phyloP scores from a whole-genome alignment of 2,113 vertebrate genomes.

The Capreolus pygargus region DNA sequence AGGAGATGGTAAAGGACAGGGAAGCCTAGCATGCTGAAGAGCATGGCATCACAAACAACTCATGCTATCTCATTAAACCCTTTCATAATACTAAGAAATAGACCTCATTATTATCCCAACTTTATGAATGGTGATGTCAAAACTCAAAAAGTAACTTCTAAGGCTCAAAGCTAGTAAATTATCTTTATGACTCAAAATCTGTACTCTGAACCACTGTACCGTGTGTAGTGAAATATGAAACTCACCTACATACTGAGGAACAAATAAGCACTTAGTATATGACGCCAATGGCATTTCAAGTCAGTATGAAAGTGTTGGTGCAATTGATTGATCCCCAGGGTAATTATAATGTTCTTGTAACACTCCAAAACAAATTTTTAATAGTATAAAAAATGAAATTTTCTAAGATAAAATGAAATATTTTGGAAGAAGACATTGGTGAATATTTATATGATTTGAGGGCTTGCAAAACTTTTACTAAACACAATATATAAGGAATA shows the following conservation, averaged over 20 bases:
- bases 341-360: not conserved
- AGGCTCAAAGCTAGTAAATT: not conserved
- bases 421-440: not conserved
- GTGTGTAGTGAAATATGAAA: not conserved
- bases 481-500: not conserved
- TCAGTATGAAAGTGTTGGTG: not conserved
- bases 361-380: not conserved
- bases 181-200: not conserved
- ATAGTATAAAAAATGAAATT: not conserved
- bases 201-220: not conserved
- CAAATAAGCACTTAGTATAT: not conserved
- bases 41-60: too few species aligned
- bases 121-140: not conserved
- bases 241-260: not conserved
- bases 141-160: not conserved
- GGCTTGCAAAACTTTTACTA: not conserved
- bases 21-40: too few species aligned
- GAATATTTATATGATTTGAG: not conserved
- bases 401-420: not conserved
- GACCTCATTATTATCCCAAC: not conserved
- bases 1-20: too few species aligned
- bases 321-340: not conserved
- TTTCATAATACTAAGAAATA: not conserved
- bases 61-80: not conserved
- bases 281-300: not conserved